A percentile compares a stretch with the other conserved stretches of the same genome.
These are phyloP conservation scores for Oreochromis grahami DNA, from an alignment of 2,797 vertebrate genomes.

Conservation along the genomic window DNA sequence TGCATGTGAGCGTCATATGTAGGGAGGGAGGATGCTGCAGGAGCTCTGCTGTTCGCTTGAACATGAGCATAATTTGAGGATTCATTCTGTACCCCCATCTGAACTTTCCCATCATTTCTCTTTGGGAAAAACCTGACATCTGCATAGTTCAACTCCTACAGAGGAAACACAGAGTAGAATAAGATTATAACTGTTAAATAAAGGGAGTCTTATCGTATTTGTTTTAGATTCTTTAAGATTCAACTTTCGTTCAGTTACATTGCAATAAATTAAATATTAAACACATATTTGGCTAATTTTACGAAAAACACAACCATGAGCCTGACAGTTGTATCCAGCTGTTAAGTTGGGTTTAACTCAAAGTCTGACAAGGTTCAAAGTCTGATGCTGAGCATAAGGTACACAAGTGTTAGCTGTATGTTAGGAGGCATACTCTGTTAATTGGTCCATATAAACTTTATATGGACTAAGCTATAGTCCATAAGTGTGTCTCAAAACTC, in stretches of 20 bases:
- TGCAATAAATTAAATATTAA: neutral
- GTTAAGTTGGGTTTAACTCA: neutral
- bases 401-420: neutral
- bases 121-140: accelerated
- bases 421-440: neutral
- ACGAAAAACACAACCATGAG: neutral
- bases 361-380: constrained; percentile 1
- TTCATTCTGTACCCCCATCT: neutral
- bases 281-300: neutral
- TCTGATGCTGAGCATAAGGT: neutral
- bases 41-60: neutral
- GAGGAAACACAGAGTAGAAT: accelerated
- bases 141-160: neutral
- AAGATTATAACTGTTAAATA: neutral
- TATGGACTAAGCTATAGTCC: neutral
- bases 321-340: neutral
- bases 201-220: neutral
- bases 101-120: neutral
- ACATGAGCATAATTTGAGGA: constrained; percentile 17
- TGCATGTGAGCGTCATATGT: constrained; percentile 5
- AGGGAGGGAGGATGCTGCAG: neutral
- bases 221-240: neutral
- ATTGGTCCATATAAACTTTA: neutral
- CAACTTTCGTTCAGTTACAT: neutral
- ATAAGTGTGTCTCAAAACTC: neutral